A percentile compares a stretch with the other conserved stretches of the same genome.
Conservation (phyloP, 2,888 invertebrate genomes). For the Macropis europaea region DNA sequence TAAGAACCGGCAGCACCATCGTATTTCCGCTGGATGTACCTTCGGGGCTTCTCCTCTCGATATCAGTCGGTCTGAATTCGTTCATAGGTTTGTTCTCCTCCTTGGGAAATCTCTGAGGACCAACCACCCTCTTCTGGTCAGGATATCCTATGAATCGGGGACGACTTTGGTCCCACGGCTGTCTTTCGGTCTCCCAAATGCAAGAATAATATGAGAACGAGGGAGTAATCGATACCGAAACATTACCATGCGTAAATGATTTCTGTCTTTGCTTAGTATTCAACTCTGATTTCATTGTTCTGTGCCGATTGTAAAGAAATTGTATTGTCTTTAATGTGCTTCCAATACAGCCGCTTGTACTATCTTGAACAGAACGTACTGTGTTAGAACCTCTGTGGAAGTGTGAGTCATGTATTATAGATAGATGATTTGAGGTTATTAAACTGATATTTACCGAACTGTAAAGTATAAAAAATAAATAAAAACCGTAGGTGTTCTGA, state of each 20-base stretch:
- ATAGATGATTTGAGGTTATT: too few relatives aligned
- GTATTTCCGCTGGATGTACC: conserved; percentile 38
- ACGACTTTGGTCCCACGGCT: neutral
- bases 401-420: too few relatives aligned
- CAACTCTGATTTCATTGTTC: too few relatives aligned
- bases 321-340: neutral
- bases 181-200: neutral
- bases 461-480: too few relatives aligned
- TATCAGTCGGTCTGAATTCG: conserved; percentile 51
- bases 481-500: too few relatives aligned
- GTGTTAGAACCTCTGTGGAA: too few relatives aligned
- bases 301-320: too few relatives aligned
- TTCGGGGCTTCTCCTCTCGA: conserved; percentile 42
- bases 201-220: neutral
- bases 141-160: conserved; percentile 36
- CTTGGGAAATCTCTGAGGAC: conserved; percentile 41
- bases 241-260: neutral
- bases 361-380: too few relatives aligned
- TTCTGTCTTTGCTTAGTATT: neutral
- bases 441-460: too few relatives aligned
- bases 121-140: conserved; percentile 27
- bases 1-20: conserved; percentile 25
- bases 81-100: conserved; percentile 52
- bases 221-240: neutral
- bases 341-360: neutral